A percentile compares a stretch with the other conserved stretches of the same genome.
These are phyloP conservation scores for Kuschelorhynchus macadamiae DNA, from an alignment of 2,888 invertebrate genomes.

Conservation along the genomic window DNA sequence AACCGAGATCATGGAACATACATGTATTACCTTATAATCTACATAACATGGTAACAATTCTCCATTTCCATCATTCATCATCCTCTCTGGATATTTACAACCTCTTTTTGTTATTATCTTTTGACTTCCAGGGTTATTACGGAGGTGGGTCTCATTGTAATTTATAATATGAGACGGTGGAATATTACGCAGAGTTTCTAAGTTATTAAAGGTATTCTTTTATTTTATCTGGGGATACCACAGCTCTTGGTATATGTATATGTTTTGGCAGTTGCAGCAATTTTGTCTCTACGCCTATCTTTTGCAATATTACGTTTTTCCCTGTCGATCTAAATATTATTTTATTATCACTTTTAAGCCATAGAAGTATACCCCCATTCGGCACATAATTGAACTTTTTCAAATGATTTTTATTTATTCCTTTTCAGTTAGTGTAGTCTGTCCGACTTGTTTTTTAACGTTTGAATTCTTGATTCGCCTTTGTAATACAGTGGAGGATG, in stretches of 20 bases:
- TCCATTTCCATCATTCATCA: conserved; percentile 27
- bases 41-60: neutral
- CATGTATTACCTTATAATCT: neutral
- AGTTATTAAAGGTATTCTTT: conserved; percentile 11
- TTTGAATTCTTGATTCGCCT: too few relatives aligned
- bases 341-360: conserved; percentile 15
- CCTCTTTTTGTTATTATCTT: conserved; percentile 19
- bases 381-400: too few relatives aligned
- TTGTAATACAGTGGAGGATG: too few relatives aligned
- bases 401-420: too few relatives aligned
- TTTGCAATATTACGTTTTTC: conserved; percentile 8
- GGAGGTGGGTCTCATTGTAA: conserved; percentile 2
- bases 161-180: neutral
- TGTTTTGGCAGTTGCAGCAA: conserved; percentile 14
- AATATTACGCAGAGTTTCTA: conserved; percentile 5
- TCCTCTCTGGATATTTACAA: conserved; percentile 33
- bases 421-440: too few relatives aligned
- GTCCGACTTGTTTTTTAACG: too few relatives aligned
- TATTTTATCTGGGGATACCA: conserved; percentile 9
- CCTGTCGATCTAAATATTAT: conserved; percentile 18
- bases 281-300: conserved; percentile 7
- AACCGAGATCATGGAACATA: too few relatives aligned
- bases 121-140: neutral
- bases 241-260: conserved; percentile 14
- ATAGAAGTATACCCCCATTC: too few relatives aligned